Evolutionary conservation across 2,797 vertebrate species (phyloP), one percentile per base, ranked within the genome.

Genomic region (Lithobates pipiens): DNA sequence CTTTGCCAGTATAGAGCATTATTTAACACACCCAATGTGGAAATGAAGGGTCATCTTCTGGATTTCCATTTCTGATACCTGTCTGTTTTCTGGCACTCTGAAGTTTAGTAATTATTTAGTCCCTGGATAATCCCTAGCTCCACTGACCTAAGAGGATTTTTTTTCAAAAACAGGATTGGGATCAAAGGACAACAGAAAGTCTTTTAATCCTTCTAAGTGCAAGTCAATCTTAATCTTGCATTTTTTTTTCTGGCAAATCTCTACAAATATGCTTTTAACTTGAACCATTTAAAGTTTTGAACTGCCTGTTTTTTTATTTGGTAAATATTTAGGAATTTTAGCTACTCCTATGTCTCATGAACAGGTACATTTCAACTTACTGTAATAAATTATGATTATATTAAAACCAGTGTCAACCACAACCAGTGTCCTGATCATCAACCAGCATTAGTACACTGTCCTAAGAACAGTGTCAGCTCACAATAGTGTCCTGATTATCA

Each of bases 131-230:
- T 91, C 91, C 89, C 80, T 80, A 76, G 15, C 25, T 76, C 80
- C 86, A 79, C 5, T 88, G 87, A 89, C 86, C 88, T 71, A 71
- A 57, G 88, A 89, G 88, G 89, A 90, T 89, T 89, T 86, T 90
- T 90, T 89, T 89, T 86, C 70, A 82, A 86, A 85, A 89, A 81
- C 76, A 89, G 83, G 90, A 90, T 90, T 71, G 89, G 90, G 91
- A 93, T 92, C 91, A 93, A 93, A 93, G 90, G 88, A 89, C 89
- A 90, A 85, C 76, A 76, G 76, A 88, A 89, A 90, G 85, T 89
- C 88, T 91, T 75, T 88, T 93, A 92, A 93, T 91, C 91, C 88
- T 68, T 89, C 82, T 84, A 89, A 90, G 78, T 89, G 88, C 87
- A 85, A 91, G 88, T 89, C 90, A 88, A 90, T 85, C 78, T 89